A percentile compares a stretch with the other conserved stretches of the same genome.
Conservation (phyloP, 92 coral and sea anemone genomes). For the Porites divaricata region DNA sequence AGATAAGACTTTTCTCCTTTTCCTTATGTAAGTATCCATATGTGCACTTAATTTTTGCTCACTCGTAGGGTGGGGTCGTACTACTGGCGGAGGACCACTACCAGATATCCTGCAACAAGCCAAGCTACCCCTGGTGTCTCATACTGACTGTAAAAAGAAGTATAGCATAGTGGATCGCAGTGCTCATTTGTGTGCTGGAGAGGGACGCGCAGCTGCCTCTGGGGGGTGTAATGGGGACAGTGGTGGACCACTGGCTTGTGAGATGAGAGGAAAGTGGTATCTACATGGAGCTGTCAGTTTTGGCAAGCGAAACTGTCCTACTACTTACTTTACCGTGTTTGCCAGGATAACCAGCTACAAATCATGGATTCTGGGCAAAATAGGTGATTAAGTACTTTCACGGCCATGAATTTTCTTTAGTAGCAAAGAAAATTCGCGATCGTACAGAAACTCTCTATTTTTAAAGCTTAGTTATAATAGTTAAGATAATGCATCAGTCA, state of each 20-base stretch:
- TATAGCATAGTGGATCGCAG: slow-evolving; percentile 51
- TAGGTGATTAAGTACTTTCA: slow-evolving; percentile 36
- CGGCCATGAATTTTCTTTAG: no score
- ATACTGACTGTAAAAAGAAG: slow-evolving; percentile 55
- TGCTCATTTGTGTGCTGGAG: slow-evolving; percentile 79
- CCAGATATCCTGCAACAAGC: slow-evolving; percentile 78
- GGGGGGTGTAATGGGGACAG: slow-evolving; percentile 84
- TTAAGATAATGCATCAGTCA: no score
- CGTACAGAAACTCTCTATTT: no score
- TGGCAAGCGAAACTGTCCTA: slow-evolving; percentile 63
- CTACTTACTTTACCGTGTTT: slow-evolving; percentile 75
- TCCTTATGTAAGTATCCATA: no score
- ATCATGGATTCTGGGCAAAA: slow-evolving; percentile 60
- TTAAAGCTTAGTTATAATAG: no score
- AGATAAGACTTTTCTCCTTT: no score
- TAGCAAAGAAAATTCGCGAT: no score
- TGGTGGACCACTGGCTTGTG: slow-evolving; percentile 78
- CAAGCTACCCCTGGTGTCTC: slow-evolving; percentile 65
- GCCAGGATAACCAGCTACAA: slow-evolving; percentile 60
- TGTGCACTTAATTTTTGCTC: no score
- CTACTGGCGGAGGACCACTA: slow-evolving; percentile 42
- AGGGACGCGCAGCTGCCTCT: slow-evolving; percentile 56
- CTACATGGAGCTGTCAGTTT: slow-evolving; percentile 82
- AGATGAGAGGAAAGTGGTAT: slow-evolving; percentile 71
- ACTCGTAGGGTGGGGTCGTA: slow-evolving; percentile 76